phyloP scores from a whole-genome alignment of 2,888 invertebrate genomes.

The Perizoma affinitatum region DNA sequence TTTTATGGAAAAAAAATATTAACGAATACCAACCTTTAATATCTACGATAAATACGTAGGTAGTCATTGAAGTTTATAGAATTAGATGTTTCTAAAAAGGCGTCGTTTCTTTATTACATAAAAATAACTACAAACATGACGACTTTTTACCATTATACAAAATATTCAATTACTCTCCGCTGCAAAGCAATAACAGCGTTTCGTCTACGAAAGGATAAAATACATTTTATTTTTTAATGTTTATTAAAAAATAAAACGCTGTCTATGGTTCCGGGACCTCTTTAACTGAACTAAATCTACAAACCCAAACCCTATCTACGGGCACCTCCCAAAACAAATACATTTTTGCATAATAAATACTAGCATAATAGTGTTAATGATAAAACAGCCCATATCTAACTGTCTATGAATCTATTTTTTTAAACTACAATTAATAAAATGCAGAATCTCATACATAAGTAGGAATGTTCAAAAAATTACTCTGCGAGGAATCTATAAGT shows the following conservation, averaged over 20 bases:
- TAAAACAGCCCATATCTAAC: conserved; percentile 73
- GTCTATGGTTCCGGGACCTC: conserved; percentile 59
- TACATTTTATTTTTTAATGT: too few relatives aligned
- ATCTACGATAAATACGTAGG: too few relatives aligned
- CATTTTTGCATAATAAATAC: conserved; percentile 43
- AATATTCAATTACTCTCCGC: conserved; percentile 67
- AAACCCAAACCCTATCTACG: conserved; percentile 63
- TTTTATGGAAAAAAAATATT: background rate
- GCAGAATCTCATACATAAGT: conserved; percentile 62
- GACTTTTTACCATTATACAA: conserved; percentile 50
- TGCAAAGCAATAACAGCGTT: conserved; percentile 51
- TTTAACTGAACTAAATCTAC: conserved; percentile 36
- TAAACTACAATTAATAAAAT: conserved; percentile 64
- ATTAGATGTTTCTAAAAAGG: conserved; percentile 48
- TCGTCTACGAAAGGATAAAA: conserved; percentile 42
- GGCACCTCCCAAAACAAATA: conserved; percentile 56
- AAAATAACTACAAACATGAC: conserved; percentile 56
- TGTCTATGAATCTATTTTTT: conserved; percentile 61
- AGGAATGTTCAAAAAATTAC: conserved; percentile 65
- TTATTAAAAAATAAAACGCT: conserved; percentile 40
- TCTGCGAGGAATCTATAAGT: conserved; percentile 34
- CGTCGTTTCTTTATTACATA: conserved; percentile 49
- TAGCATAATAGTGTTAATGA: conserved; percentile 40
- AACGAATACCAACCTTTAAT: too few relatives aligned
- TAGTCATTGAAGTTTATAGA: too few relatives aligned